phyloP scores from a whole-genome alignment of 2,888 invertebrate genomes.

The Drosophila paucipuncta region DNA sequence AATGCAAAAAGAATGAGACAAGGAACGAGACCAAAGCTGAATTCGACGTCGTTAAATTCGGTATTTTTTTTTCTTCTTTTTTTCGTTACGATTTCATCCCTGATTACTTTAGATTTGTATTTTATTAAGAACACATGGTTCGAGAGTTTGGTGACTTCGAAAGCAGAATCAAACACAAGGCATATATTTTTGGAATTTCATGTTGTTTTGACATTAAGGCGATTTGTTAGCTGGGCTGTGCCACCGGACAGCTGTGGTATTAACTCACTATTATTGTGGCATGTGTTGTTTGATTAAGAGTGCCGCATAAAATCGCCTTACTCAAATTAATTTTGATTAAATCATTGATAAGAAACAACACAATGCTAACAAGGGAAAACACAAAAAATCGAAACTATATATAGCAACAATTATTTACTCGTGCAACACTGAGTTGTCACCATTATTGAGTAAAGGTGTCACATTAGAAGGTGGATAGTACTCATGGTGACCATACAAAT shows the following conservation, averaged over 20 bases:
- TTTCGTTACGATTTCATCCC: slow-evolving; percentile 36
- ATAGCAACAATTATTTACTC: neutral
- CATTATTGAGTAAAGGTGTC: neutral
- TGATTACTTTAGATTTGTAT: slow-evolving; percentile 74
- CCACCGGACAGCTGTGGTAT: neutral
- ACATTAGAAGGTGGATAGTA: neutral
- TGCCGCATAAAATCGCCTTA: slow-evolving; percentile 6
- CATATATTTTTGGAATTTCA: neutral
- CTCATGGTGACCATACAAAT: slow-evolving; percentile 25
- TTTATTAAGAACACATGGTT: slow-evolving; percentile 70
- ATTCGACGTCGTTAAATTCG: slow-evolving; percentile 56
- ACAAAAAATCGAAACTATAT: neutral
- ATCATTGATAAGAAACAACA: slow-evolving; percentile 9
- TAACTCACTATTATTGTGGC: slow-evolving; percentile 1
- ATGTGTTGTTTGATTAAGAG: neutral
- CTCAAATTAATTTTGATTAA: slow-evolving; percentile 18
- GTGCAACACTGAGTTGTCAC: neutral
- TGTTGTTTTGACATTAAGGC: slow-evolving; percentile 21
- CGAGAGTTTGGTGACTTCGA: neutral
- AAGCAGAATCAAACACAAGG: neutral
- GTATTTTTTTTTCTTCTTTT: slow-evolving; percentile 53
- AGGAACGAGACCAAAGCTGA: slow-evolving; percentile 19
- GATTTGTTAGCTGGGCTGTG: slow-evolving; percentile 7
- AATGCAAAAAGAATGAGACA: slow-evolving; percentile 69
- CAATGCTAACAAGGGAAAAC: neutral